phyloP scores from a whole-genome alignment of 2,797 vertebrate species.

The Micrastur ruficollis region DNA sequence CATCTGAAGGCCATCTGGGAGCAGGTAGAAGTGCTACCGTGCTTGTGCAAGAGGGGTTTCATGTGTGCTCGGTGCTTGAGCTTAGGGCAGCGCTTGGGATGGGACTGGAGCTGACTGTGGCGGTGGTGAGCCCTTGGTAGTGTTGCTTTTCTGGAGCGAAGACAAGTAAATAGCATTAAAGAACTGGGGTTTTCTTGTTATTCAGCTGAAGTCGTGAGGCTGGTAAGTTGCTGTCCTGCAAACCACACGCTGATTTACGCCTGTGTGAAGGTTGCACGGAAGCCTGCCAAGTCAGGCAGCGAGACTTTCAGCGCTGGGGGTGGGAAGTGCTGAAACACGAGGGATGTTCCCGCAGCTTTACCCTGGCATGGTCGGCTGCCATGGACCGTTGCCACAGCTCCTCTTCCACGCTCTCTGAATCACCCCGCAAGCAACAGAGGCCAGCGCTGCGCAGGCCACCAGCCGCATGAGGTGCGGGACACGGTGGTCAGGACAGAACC shows the following conservation, averaged over 20 bases:
- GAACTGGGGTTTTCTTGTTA: background rate
- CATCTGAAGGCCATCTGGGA: background rate
- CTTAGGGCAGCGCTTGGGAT: background rate
- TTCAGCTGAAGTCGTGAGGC: background rate
- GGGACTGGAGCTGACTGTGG: background rate
- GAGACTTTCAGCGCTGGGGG: background rate
- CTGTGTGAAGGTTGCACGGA: background rate
- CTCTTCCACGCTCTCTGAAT: background rate
- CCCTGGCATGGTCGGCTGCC: background rate
- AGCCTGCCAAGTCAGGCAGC: background rate
- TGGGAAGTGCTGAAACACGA: background rate
- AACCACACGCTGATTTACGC: background rate
- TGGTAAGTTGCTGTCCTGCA: background rate
- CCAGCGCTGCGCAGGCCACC: rapidly evolving
- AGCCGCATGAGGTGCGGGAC: rapidly evolving
- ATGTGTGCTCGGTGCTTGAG: rapidly evolving
- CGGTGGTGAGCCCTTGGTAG: background rate
- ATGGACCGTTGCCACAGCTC: background rate
- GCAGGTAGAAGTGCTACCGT: background rate
- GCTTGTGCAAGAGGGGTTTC: background rate
- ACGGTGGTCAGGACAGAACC: background rate
- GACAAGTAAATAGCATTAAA: background rate
- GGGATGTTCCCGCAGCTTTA: background rate
- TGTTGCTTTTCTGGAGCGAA: background rate
- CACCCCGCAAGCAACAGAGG: rapidly evolving